Conservation (phyloP, 2,888 invertebrate genomes). For the Aleiodes testaceus region DNA sequence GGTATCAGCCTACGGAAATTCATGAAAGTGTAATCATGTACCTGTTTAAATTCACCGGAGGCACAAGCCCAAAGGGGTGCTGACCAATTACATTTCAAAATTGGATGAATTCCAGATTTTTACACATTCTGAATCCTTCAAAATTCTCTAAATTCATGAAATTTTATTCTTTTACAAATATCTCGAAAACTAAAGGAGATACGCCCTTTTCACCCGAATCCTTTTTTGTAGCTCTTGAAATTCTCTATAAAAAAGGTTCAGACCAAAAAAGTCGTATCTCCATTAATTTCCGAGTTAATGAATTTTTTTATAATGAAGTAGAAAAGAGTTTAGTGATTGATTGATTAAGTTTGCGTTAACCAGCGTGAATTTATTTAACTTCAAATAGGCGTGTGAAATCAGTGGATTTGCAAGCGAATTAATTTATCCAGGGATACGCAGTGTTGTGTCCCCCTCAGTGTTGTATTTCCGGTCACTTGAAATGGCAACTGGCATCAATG, state of each 20-base stretch:
- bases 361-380: constrained; percentile 12
- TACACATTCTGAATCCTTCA: neutral
- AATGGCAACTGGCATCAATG: constrained; percentile 6
- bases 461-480: constrained; percentile 20
- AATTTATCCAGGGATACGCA: constrained; percentile 9
- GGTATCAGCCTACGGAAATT: neutral
- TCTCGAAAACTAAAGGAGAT: too few relatives aligned
- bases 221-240: too few relatives aligned
- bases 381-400: constrained; percentile 25
- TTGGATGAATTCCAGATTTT: constrained; percentile 18
- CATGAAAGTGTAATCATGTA: constrained; percentile 13
- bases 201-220: too few relatives aligned
- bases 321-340: neutral
- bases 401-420: constrained; percentile 20
- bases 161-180: neutral
- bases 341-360: neutral
- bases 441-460: neutral
- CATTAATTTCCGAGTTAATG: neutral
- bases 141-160: constrained; percentile 4
- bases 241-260: too few relatives aligned
- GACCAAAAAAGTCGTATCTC: neutral
- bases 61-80: constrained; percentile 1
- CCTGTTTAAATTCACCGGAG: neutral
- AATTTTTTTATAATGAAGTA: neutral
- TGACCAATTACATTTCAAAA: constrained; percentile 31